Base-by-base conservation (phyloP, 2,113 vertebrate genomes). In the Gambusia holbrooki region DNA sequence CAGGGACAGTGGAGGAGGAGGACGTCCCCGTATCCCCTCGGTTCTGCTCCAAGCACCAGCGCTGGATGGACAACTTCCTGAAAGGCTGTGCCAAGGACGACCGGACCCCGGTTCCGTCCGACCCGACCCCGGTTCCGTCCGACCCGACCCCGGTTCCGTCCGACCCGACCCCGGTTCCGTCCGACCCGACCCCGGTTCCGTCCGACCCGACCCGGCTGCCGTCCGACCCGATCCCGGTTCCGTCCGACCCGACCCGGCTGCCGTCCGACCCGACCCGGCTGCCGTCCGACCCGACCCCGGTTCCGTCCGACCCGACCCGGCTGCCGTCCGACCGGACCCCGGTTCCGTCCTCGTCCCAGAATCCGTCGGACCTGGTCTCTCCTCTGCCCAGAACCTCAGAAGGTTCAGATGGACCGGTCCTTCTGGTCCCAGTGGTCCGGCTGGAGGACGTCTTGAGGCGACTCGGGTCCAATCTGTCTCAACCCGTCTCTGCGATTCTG, bases 31-130 rank as follows among this genome's bases (percentile, higher is more conserved):
- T 62, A 28, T 65, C 81, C 15, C 83, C 87, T 65, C 90, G 92
- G 60, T 91, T 94, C 79, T 95, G 94, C 86, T 91, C 89, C 79
- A 93, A 66, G 87, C 94, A 94, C 77, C 87, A 76, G 48, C 91
- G 90, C 28, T 93, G 89, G 92, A 93, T 93, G 81, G 85, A 40
- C 65, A 94, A 71, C 86, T 93, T 95, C 67, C 87, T 95, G 77
- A 71, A 65, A 60, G 86, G 89, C 25, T 94, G 93, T 87, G 88
- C 91, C 0, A 87, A 89, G 2, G 88, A 88, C 4, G 81, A 90
- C 7, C 33, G 1, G 33, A 32, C 32, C 32, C 33, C 8, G 33
- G 7, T 35, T 1, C 33, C 7, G 6, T 33, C 33, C 33, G 33
- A 33, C 33, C 33, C 33, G 33, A 33, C 33, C 27, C 35, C 35